Evolutionary conservation across 2,888 invertebrate species (phyloP).

Genomic region (Drosophila paramelanica): DNA sequence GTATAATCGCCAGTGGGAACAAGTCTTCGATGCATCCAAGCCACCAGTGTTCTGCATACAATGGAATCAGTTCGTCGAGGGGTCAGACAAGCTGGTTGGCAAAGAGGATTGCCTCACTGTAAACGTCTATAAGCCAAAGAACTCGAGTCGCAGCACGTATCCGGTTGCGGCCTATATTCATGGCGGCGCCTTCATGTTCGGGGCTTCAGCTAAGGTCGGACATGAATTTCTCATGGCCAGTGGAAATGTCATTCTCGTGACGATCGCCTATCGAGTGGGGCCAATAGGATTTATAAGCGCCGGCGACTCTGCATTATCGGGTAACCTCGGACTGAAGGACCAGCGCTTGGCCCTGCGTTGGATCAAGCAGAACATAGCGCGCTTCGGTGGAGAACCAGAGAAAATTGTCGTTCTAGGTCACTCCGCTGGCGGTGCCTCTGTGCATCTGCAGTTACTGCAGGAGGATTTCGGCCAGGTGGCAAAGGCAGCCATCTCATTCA

Average conservation of each 20-base stretch:
- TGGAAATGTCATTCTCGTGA: constrained; percentile 88
- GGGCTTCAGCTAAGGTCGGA: constrained; percentile 85
- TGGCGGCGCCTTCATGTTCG: constrained; percentile 90
- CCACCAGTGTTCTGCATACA: constrained; percentile 88
- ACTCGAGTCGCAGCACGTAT: constrained; percentile 65
- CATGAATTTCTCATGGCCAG: constrained; percentile 87
- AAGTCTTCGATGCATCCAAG: constrained; percentile 86
- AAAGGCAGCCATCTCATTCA: constrained; percentile 86
- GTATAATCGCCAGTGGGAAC: constrained; percentile 62
- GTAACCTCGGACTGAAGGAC: constrained; percentile 58
- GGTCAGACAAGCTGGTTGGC: constrained; percentile 84
- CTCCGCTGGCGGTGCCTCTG: constrained; percentile 91
- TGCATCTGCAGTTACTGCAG: constrained; percentile 90
- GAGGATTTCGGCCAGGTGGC: constrained; percentile 81
- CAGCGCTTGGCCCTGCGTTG: constrained; percentile 58
- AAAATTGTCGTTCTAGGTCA: constrained; percentile 89
- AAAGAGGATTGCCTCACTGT: constrained; percentile 89
- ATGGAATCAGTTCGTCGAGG: constrained; percentile 85
- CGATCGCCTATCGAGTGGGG: constrained; percentile 90
- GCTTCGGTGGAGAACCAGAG: constrained; percentile 85
- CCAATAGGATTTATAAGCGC: constrained; percentile 91
- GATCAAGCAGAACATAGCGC: constrained; percentile 76
- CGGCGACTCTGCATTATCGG: constrained; percentile 88
- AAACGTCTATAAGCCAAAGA: constrained; percentile 87
- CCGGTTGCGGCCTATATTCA: constrained; percentile 89